A percentile compares a stretch with the other conserved stretches of the same genome.
Evolutionary conservation across 2,113 vertebrate genomes (phyloP).

Genomic region (Calypte anna): DNA sequence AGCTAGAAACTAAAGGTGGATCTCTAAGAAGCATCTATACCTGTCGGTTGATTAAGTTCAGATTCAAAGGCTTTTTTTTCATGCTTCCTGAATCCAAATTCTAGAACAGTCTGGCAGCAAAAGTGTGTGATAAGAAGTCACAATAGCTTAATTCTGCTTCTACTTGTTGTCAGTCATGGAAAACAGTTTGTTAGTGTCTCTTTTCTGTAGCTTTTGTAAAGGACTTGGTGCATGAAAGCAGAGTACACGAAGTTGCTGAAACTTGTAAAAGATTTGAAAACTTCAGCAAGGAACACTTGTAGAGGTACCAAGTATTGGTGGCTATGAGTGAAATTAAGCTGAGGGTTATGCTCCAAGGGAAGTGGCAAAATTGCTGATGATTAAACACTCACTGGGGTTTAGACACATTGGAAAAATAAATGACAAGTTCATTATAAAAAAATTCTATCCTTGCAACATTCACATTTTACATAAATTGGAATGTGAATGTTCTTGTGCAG

Average conservation of each 20-base stretch:
- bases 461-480: not conserved
- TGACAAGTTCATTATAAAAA: not conserved
- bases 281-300: not conserved
- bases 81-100: not conserved
- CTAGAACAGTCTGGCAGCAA: not conserved
- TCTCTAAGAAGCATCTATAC: not conserved
- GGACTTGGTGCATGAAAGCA: not conserved
- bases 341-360: not conserved
- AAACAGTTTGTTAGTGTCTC: not conserved
- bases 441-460: not conserved
- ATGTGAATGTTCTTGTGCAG: not conserved
- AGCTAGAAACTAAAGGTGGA: not conserved
- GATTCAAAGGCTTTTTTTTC: not conserved
- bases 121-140: not conserved
- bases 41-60: not conserved
- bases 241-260: not conserved
- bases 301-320: not conserved
- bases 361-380: not conserved
- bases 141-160: not conserved
- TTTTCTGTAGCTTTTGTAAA: not conserved
- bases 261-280: not conserved
- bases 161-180: not conserved
- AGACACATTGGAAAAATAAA: not conserved
- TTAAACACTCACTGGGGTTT: not conserved
- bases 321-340: not conserved